Conservation (phyloP, 1,140 invertebrate species). For the Reticulitermes speratus region DNA sequence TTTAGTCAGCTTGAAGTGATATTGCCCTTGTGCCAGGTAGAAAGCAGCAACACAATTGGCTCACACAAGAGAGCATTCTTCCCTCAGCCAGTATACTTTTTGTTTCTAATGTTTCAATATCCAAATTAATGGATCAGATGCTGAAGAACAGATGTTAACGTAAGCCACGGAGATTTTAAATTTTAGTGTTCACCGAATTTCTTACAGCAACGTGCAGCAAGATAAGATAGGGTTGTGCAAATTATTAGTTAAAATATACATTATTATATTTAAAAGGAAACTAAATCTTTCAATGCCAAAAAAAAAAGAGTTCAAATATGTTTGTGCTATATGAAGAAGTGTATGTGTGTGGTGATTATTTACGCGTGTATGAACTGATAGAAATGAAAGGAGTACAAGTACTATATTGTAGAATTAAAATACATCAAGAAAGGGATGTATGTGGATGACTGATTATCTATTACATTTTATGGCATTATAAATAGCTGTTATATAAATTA, state of each 20-base stretch:
- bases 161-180: too few species aligned
- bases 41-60: too few species aligned
- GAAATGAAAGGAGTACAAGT: not conserved
- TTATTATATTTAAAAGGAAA: not conserved
- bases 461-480: not conserved
- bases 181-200: too few species aligned
- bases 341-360: not conserved
- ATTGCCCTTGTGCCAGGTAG: too few species aligned
- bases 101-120: too few species aligned
- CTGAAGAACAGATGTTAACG: too few species aligned
- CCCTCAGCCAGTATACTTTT: too few species aligned
- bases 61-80: too few species aligned
- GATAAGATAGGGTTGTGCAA: not conserved
- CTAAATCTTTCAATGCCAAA: not conserved
- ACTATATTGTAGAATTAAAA: not conserved
- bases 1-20: too few species aligned
- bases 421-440: not conserved
- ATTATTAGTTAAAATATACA: not conserved
- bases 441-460: not conserved
- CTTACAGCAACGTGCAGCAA: not conserved
- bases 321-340: not conserved
- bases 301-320: not conserved
- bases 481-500: conserved; percentile 6
- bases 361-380: not conserved
- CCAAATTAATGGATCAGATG: too few species aligned